Evolutionary conservation across 2,888 invertebrate species (phyloP).

Genomic region (Linyphia triangularis): DNA sequence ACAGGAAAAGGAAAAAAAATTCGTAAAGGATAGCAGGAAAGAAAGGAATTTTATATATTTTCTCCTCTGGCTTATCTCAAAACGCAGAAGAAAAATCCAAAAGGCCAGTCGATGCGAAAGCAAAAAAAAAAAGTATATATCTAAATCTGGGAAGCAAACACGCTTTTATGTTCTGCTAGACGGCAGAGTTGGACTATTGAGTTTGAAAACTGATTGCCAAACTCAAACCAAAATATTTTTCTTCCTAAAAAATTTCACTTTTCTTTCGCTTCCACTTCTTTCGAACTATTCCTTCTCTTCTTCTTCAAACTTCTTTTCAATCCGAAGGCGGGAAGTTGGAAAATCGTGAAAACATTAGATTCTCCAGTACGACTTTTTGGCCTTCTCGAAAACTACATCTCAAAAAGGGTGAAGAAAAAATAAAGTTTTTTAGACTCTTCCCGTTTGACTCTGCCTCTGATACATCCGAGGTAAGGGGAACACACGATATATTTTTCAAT

Average conservation of each 20-base stretch:
- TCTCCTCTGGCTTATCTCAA: slow-evolving; percentile 48
- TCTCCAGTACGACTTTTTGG: slow-evolving; percentile 10
- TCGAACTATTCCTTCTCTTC: not conserved
- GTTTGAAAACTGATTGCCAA: slow-evolving; percentile 71
- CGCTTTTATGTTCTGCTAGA: slow-evolving; percentile 38
- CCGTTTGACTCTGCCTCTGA: slow-evolving; percentile 20
- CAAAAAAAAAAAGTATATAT: slow-evolving; percentile 38
- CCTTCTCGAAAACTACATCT: not conserved
- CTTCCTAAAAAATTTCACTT: slow-evolving; percentile 55
- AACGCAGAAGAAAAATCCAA: slow-evolving; percentile 32
- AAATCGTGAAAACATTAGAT: slow-evolving; percentile 45
- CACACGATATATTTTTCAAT: slow-evolving; percentile 51
- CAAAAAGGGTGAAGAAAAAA: not conserved
- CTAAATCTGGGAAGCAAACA: slow-evolving; percentile 51
- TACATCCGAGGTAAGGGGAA: slow-evolving; percentile 34
- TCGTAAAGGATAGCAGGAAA: slow-evolving; percentile 2
- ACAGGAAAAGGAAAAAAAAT: slow-evolving; percentile 8
- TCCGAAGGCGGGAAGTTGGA: not conserved
- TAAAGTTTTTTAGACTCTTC: not conserved
- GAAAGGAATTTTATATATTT: slow-evolving; percentile 33
- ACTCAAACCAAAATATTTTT: slow-evolving; percentile 70
- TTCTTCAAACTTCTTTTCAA: not conserved
- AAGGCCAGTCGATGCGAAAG: slow-evolving; percentile 20
- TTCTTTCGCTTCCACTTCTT: slow-evolving; percentile 9
- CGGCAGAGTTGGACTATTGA: slow-evolving; percentile 21